Conservation (phyloP, 2,113 vertebrate species). For the Puffinus mauretanicus region DNA sequence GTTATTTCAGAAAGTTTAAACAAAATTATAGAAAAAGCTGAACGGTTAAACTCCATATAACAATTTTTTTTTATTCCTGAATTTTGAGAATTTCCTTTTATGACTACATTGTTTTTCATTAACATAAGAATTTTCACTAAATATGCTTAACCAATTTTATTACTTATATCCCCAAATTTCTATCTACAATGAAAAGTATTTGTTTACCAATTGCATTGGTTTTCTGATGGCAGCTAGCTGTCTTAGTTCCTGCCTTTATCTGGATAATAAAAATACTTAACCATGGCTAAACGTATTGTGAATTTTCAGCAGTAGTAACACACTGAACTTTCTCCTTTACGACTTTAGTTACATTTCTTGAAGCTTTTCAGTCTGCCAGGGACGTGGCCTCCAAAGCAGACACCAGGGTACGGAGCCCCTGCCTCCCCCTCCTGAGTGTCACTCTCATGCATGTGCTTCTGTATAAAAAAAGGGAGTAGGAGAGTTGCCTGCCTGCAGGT, state of each 20-base stretch:
- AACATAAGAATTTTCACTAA: not conserved
- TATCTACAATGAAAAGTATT: not conserved
- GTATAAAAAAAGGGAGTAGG: not conserved
- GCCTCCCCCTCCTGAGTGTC: not conserved
- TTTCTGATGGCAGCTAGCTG: not conserved
- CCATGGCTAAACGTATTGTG: not conserved
- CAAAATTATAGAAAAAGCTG: not conserved
- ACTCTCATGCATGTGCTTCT: not conserved
- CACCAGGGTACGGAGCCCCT: not conserved
- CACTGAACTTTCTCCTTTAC: not conserved
- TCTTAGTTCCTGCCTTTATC: not conserved
- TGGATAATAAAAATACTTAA: not conserved
- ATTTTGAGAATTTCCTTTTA: not conserved
- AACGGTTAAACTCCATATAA: not conserved
- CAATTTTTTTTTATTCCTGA: not conserved
- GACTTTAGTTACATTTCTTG: not conserved
- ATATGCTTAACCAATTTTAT: not conserved
- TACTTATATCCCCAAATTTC: not conserved
- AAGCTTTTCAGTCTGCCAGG: not conserved
- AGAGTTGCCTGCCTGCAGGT: not conserved
- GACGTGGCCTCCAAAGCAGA: not conserved
- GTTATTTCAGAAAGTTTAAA: not conserved
- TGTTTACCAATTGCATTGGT: not conserved
- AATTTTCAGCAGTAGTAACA: not conserved
- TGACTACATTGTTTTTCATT: not conserved